Conservation (phyloP, 2,113 vertebrate genomes). For the Aptenodytes patagonicus region DNA sequence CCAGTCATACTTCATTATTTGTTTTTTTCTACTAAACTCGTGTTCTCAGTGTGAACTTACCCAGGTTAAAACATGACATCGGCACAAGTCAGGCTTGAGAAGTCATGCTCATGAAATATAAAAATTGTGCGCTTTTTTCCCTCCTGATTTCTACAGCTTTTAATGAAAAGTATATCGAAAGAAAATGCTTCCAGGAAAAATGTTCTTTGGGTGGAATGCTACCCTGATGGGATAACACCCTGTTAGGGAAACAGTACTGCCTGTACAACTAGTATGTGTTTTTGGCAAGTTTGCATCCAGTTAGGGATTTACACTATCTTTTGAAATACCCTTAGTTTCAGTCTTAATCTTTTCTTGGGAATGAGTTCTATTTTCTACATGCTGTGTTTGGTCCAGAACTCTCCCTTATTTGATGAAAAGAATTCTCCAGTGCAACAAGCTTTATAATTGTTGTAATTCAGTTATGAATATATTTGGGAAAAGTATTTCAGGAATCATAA, state of each 20-base stretch:
- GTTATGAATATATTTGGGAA: background rate
- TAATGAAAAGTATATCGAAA: background rate
- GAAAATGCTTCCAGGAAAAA: background rate
- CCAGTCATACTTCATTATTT: background rate
- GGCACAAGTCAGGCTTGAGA: background rate
- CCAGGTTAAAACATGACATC: background rate
- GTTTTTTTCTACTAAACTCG: background rate
- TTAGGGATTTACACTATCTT: background rate
- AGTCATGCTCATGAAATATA: background rate
- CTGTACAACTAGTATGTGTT: background rate
- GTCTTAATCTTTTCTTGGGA: background rate
- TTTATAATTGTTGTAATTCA: background rate
- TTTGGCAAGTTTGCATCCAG: background rate
- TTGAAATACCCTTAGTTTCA: background rate
- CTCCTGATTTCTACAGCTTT: background rate
- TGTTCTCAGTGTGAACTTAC: background rate
- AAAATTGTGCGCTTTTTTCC: rapidly evolving
- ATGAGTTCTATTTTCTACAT: background rate
- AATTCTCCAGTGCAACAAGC: background rate
- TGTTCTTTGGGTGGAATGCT: background rate
- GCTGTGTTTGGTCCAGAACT: background rate
- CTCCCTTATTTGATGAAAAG: background rate
- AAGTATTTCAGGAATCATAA: background rate
- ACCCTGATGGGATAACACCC: background rate
- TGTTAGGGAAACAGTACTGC: background rate